These are phyloP conservation scores for Urocyon cinereoargenteus DNA, from an alignment of 2,797 vertebrate genomes.

Conservation along the genomic window DNA sequence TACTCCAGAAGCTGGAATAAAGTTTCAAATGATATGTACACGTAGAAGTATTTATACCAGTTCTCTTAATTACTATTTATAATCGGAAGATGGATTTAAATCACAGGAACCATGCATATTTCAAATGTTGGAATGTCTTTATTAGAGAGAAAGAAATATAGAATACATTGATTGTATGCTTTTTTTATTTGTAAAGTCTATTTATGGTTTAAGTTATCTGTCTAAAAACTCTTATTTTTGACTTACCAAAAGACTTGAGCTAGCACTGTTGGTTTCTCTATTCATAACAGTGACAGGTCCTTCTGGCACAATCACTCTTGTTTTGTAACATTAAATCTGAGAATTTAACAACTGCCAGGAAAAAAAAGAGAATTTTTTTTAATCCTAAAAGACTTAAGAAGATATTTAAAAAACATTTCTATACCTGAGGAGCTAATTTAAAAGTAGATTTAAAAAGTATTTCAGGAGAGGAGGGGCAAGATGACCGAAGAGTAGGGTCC, in stretches of 20 bases:
- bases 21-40: background rate
- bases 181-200: background rate
- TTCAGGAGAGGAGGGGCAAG: no score
- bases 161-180: background rate
- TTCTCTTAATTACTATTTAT: background rate
- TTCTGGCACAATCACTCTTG: background rate
- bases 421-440: background rate
- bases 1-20: background rate
- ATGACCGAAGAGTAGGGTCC: no score
- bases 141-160: background rate
- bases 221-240: background rate
- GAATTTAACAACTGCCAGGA: background rate
- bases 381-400: background rate
- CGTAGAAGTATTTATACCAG: background rate
- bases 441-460: constrained; percentile 32
- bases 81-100: constrained; percentile 12
- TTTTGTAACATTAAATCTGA: background rate
- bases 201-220: constrained; percentile 9
- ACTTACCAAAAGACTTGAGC: background rate
- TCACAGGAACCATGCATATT: background rate
- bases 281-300: background rate
- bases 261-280: background rate
- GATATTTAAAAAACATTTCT: background rate
- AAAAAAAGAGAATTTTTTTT: background rate
- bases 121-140: background rate